A percentile compares a stretch with the other conserved stretches of the same genome.
These are phyloP conservation scores for Seladonia tumulorum DNA, from an alignment of 2,888 invertebrate genomes.

Conservation along the genomic window DNA sequence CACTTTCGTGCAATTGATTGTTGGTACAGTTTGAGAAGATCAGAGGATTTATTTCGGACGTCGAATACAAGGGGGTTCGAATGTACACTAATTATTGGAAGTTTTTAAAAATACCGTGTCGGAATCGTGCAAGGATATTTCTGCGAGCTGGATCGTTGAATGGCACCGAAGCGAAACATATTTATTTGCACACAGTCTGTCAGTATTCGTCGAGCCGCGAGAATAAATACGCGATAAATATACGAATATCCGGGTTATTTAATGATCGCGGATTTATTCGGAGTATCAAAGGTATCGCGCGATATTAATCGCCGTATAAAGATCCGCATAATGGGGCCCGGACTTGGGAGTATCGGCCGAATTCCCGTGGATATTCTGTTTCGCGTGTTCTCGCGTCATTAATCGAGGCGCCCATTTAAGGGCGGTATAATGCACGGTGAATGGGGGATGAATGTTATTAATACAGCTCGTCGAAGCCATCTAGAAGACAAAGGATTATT, in stretches of 20 bases:
- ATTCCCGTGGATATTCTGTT: constrained; percentile 28
- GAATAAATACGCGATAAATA: constrained; percentile 26
- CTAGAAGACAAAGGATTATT: constrained; percentile 49
- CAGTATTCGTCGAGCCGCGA: not conserved
- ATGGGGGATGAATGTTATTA: constrained; percentile 47
- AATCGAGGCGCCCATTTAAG: constrained; percentile 23
- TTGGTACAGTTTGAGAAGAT: not conserved
- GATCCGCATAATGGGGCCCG: constrained; percentile 30
- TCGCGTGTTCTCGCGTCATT: constrained; percentile 18
- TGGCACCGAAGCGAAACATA: not conserved
- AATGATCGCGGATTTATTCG: constrained; percentile 18
- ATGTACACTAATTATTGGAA: not conserved
- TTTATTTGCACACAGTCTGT: not conserved
- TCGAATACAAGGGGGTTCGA: not conserved
- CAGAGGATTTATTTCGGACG: not conserved
- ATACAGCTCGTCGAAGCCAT: constrained; percentile 23
- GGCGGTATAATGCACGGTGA: constrained; percentile 15
- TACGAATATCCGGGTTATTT: constrained; percentile 15
- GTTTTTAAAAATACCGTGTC: not conserved
- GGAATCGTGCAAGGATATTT: not conserved
- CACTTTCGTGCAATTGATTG: not conserved
- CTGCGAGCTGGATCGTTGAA: not conserved
- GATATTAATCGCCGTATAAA: constrained; percentile 36
- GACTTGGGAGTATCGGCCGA: constrained; percentile 41
- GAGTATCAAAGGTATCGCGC: constrained; percentile 8